Base-by-base conservation (phyloP, 2,888 invertebrate species). In the Oscheius onirici region DNA sequence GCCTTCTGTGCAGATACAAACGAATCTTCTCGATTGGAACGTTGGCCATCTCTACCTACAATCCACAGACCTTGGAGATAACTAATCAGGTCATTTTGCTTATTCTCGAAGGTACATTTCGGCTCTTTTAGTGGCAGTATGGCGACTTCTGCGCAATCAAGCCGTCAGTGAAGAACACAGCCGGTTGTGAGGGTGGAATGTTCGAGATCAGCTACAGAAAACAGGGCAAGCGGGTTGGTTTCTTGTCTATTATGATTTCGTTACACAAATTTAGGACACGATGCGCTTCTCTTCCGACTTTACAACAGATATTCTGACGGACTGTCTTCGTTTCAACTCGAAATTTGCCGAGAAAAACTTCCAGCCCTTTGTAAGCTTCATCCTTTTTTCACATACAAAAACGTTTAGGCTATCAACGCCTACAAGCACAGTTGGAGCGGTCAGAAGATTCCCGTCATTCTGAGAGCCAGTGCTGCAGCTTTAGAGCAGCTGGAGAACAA, bases 371-470 rank as follows among this genome's bases (percentile, higher is more conserved):
- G 79, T 79, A 28, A 66, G 75, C 43, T 44, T 52, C 41, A 20
- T 22, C 34, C 15, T 41, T n/a, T 8, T 2, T 52, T 20, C 34
- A 22, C 26, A 49, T 10, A 8, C 13, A 17, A 26, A 0, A 8
- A 1, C 13, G 49, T 72, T 40, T 61, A 80, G 80, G 77, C 65
- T 22, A 72, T 77, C 13, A 70, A 60, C 89, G 94, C 94, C 5
- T 94, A 93, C 89, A 97, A 99, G 89, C 93, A 94, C 87, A 96
- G 97, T 87, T 99, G 97, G 97, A 95, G 95, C 57, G 95, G 95
- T 66, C 93, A 93, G 43, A 91, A 93, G 75, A 90, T 95, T 51
- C 94, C 95, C 0, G 92, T 95, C 20, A 92, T 93, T 26, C 89
- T 99, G 73, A 95, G 96, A 90, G 93, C 96, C 1, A 94, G 94